Base-by-base conservation (phyloP, 2,888 invertebrate species). In the Drosophila koepferae region DNA sequence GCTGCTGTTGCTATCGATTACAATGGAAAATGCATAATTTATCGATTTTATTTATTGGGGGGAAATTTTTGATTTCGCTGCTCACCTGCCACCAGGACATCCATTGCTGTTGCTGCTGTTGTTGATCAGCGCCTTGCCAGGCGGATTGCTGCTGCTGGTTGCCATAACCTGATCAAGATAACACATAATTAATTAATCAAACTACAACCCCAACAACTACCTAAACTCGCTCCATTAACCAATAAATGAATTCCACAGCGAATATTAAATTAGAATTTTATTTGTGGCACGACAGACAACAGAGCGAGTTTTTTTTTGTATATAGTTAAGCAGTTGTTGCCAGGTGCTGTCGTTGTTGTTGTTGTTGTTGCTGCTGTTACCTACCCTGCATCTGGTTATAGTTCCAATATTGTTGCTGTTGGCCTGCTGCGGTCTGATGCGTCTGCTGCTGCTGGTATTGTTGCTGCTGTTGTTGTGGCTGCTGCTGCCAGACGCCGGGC, bases 61-160 rank as follows among this genome's bases (percentile, higher is more conserved):
- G 8, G 16, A n/a, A 40, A 28, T 28, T 6, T 28, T 28, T 28
- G 40, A 41, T 8, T 16, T 16, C 6, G 40, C n/a, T 36, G 64
- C 77, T 77, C 82, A 93, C 93, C 92, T 93, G 93, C 92, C 92
- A 93, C 92, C 92, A 93, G 80, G 92, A 89, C 91, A 91, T 91
- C 93, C 93, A 93, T 74, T 92, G 91, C 53, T 92, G 92, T 74
- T 92, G 92, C 92, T 92, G 86, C 55, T 81, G 92, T 68, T 90
- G 89, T 41, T 90, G 90, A 82, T 92, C 92, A 49, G 92, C 90
- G 66, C 82, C 82, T 72, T 91, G 88, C 92, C 92, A 92, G 62
- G 91, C 87, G 63, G 92, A 91, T 72, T 92, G 84, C 44, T 79
- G 92, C 71, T 91, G 91, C 60, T 91, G 91, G 79, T 82, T 91